Conservation (phyloP, 2,888 invertebrate species). For the Tigriopus californicus region DNA sequence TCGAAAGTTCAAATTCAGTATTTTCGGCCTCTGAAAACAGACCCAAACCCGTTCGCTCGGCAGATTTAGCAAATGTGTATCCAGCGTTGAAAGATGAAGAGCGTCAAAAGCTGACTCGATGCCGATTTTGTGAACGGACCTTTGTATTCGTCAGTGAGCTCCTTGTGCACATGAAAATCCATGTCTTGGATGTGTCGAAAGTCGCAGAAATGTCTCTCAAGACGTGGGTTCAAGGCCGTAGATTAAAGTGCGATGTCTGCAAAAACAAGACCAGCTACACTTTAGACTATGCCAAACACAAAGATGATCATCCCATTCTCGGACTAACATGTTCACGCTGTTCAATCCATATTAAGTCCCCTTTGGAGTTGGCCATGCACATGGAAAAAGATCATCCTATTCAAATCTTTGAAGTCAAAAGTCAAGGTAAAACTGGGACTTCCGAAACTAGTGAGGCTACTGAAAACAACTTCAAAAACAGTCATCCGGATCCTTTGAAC, state of each 20-base stretch:
- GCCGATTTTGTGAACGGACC: background rate
- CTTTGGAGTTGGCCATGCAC: background rate
- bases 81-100: conserved; percentile 1
- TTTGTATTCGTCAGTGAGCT: background rate
- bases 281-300: conserved; percentile 13
- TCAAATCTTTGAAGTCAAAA: background rate
- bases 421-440: too few species aligned
- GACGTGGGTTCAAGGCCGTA: conserved; percentile 5
- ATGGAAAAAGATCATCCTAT: conserved; percentile 1
- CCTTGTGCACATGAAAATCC: background rate
- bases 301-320: background rate
- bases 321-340: background rate
- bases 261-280: conserved; percentile 9
- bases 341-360: background rate
- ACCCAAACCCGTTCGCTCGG: too few species aligned
- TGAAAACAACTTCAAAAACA: too few species aligned
- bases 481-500: too few species aligned
- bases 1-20: background rate
- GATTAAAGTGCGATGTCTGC: conserved; percentile 8
- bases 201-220: conserved; percentile 4
- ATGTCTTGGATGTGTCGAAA: conserved; percentile 1
- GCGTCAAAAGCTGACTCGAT: conserved; percentile 2
- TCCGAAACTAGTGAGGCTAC: too few species aligned
- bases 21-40: background rate
- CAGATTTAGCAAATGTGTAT: background rate